Evolutionary conservation across 2,888 invertebrate genomes (phyloP), one percentile per base, ranked within the genome.

Genomic region (Salpingus planirostris): DNA sequence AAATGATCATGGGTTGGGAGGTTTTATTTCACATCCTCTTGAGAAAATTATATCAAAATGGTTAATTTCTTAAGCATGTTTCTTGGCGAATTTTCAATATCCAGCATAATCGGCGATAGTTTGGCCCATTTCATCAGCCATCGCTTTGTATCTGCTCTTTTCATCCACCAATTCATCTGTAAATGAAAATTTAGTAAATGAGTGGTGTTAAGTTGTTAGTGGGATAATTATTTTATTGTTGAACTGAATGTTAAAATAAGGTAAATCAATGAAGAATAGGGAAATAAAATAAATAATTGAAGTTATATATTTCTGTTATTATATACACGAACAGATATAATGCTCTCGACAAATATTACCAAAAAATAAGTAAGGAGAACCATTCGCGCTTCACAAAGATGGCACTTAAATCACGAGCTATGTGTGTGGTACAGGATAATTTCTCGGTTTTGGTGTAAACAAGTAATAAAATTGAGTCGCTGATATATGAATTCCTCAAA

Each of bases 91-190:
- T 18, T 12, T 11, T 38, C 80, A 90, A 69, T 89, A 90, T 57
- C 88, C 92, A 60, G 88, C 87, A 59, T 95, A 74, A 68, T 97
- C 95, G 48, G 93, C 91, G 68, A 93, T 92, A 42, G 92, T 92
- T 66, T 86, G 82, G 71, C 95, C 95, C 78, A 97, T 81, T 71
- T 97, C 95, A 65, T 95, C 93, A 55, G 93, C 92, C 67, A 97
- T 95, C 49, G 85, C 82, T 76, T 96, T 96, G 80, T 90, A 97
- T 72, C 90, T 91, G 76, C 91, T 90, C 73, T 92, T 92, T 64
- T 90, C 89, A 67, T 81, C 80, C 52, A 83, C 71, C 60, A 90
- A 76, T 63, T 89, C 88, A 69, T 89, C 90, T 90, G 78, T 49
- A 73, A 73, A 6, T 18, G n/a, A n/a, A n/a, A n/a, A n/a, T n/a